These are phyloP conservation scores for Machimus rusticus DNA, from an alignment of 2,888 invertebrate genomes.

Conservation along the genomic window DNA sequence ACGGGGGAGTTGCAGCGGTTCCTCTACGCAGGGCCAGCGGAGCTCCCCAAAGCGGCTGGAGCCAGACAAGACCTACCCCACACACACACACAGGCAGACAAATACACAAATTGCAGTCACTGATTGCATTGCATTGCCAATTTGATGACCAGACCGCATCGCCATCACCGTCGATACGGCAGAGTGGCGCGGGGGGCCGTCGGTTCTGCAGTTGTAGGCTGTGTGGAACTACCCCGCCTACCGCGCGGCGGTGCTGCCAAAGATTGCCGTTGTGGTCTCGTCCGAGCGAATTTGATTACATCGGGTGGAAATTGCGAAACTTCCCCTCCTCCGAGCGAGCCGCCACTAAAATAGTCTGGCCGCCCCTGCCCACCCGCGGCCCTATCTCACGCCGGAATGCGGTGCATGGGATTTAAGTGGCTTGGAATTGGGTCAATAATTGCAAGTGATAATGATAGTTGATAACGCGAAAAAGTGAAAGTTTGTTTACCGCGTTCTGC, in stretches of 20 bases:
- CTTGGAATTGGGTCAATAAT: conserved; percentile 35
- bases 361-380: too few species aligned
- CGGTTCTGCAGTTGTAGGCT: not conserved
- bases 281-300: conserved; percentile 7
- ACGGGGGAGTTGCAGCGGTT: not conserved
- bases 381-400: conserved; percentile 10
- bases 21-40: not conserved
- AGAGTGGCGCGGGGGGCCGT: not conserved
- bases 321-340: not conserved
- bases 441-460: conserved; percentile 20
- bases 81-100: not conserved
- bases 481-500: conserved; percentile 12
- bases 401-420: conserved; percentile 33
- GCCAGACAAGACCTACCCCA: conserved; percentile 8
- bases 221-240: not conserved
- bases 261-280: not conserved
- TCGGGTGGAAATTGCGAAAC: conserved; percentile 28
- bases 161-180: not conserved
- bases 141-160: conserved; percentile 6
- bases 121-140: conserved; percentile 13
- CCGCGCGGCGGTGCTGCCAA: not conserved
- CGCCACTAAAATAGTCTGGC: conserved; percentile 5
- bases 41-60: not conserved
- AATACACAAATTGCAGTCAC: conserved; percentile 1
- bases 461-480: conserved; percentile 35